These are phyloP conservation scores for Drosophila algonquin DNA, from an alignment of 2,888 invertebrate genomes.

Conservation along the genomic window DNA sequence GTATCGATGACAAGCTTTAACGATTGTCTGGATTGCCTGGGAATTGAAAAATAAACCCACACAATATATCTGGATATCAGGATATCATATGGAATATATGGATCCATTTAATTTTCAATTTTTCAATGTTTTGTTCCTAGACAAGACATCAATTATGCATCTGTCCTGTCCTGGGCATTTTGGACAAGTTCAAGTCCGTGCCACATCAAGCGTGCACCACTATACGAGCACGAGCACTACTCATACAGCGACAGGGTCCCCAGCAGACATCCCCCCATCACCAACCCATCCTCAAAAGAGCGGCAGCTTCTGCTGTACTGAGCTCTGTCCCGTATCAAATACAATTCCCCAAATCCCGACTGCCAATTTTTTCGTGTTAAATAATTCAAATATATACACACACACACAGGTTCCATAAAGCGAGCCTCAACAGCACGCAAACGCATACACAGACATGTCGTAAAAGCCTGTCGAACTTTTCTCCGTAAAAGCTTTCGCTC, in stretches of 20 bases:
- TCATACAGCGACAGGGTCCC: slow-evolving; percentile 12
- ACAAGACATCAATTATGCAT: slow-evolving; percentile 22
- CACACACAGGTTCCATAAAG: background rate
- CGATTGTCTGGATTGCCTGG: too few species aligned
- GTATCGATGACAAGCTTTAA: slow-evolving; percentile 12
- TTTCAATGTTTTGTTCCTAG: background rate
- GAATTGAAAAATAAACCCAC: background rate
- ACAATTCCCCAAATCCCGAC: slow-evolving; percentile 70
- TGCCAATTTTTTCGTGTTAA: slow-evolving; percentile 68
- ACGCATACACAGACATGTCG: slow-evolving; percentile 7
- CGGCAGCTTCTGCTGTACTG: slow-evolving; percentile 7
- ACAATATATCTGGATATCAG: background rate
- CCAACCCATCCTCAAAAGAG: background rate
- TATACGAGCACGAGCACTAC: too few species aligned
- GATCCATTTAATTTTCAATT: background rate
- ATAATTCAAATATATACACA: slow-evolving; percentile 52
- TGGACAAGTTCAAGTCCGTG: slow-evolving; percentile 69
- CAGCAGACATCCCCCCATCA: slow-evolving; percentile 10
- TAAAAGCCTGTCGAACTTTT: slow-evolving; percentile 57
- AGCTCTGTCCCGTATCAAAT: slow-evolving; percentile 50
- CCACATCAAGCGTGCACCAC: background rate
- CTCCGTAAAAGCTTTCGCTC: slow-evolving; percentile 72
- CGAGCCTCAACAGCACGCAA: slow-evolving; percentile 16
- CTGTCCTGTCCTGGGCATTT: slow-evolving; percentile 20
- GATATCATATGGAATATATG: background rate